Evolutionary conservation across 2,888 invertebrate genomes (phyloP), one percentile per base, ranked within the genome.

Genomic region (Drosophila nigricruria): DNA sequence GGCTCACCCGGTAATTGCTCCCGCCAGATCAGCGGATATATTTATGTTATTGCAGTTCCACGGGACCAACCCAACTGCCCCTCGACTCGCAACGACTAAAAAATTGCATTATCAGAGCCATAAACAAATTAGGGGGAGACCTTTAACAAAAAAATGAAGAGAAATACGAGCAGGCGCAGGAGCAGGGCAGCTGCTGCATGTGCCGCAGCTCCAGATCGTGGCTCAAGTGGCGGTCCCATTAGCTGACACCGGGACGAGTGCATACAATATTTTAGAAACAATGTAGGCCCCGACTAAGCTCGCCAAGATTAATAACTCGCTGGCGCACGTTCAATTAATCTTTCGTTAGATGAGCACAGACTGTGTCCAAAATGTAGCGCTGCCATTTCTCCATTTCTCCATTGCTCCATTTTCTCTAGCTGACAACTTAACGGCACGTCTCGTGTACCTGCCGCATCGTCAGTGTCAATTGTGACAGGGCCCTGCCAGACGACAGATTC

Each of bases 261-360:
- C 79, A 34, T 77, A 81, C 79, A 88, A 90, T 91, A 91, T 88
- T 89, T 91, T 87, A 90, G 78, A 85, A 84, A 86, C 79, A 89
- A 76, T 81, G 79, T 38, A 43, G 64, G 69, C 49, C 69, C 70
- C 70, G 65, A 78, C 87, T 82, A 87, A 88, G 87, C 88, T 88
- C 82, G 79, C 85, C 76, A 91, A 91, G 91, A 91, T 91, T 91
- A 91, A 91, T 91, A 90, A 90, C 86, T 82, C 77, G 80, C 82
- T 87, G 88, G 87, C 90, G 83, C 85, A 87, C 82, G 83, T 91
- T 87, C 91, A 90, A 91, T 91, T 91, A 91, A 91, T 91, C 91
- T 91, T 91, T 77, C 79, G 85, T 79, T 84, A 73, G 75, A 43
- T 45, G 70, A 70, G 74, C 27, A 14, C 76, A 58, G 62, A 61